Evolutionary conservation across 1,140 invertebrate species (phyloP), one percentile per base, ranked within the genome.

Genomic region (Stegodyphus dumicola): DNA sequence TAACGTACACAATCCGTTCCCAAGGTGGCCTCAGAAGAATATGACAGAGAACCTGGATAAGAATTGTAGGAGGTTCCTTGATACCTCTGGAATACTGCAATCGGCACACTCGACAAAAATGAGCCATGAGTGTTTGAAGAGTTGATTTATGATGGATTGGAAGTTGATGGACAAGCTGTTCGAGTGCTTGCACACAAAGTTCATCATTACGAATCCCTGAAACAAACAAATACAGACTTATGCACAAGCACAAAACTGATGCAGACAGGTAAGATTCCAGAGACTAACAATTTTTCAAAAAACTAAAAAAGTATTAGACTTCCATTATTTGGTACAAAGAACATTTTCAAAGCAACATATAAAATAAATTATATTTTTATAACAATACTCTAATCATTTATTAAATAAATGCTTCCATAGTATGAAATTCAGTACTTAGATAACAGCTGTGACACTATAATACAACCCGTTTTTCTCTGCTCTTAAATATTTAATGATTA

Each of bases 21-120:
- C 94, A 95, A 11, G 94, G 94, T 54, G 95, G 95, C 66, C 94
- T 91, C 7, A 96, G 90, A 84, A 95, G 92, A 88, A 95, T 93
- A 89, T 95, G 94, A 90, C 94, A 95, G 87, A 95, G 92, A 67
- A 94, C 94, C 90, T 95, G 94, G 75, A 94, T 92, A 33, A 96
- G 92, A 88, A 94, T 92, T 52, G 93, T 94, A 5, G 94, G 94
- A 6, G 93, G 93, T 88, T 95, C 94, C 65, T 92, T 92, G 84
- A 93, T 93, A 5, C 93, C 93, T 85, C 93, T 92, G 6, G 91
- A 91, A 88, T 93, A 92, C 89, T 94, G 93, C 88, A 94, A 89
- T 88, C 93, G 92, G 90, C 94, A 95, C 51, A 95, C 92, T 6
- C 94, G 92, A 88, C 94, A 94, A 87, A 95, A 93, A 90, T 96